phyloP scores from a whole-genome alignment of 2,797 vertebrate genomes.

The Pseudochaenichthys georgianus region DNA sequence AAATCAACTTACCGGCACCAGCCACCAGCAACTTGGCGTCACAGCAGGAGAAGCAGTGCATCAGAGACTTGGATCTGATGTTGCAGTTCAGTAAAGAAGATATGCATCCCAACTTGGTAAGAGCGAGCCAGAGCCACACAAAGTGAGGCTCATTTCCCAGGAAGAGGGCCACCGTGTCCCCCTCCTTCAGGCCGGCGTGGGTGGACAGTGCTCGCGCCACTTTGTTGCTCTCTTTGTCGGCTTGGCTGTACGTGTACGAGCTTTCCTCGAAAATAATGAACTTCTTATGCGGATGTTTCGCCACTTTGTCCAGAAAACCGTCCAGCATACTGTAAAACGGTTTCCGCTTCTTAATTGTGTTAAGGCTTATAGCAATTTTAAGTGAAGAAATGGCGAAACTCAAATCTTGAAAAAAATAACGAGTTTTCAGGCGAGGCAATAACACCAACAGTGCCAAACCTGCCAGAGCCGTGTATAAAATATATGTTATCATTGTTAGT shows the following conservation, averaged over 20 bases:
- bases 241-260: conserved; percentile 81
- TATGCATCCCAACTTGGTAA: conserved; percentile 88
- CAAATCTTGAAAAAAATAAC: conserved; percentile 69
- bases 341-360: conserved; percentile 12
- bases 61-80: conserved; percentile 85
- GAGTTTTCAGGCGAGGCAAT: conserved; percentile 58
- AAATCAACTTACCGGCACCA: conserved; percentile 81
- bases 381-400: conserved; percentile 7
- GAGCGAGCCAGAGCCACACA: conserved; percentile 87
- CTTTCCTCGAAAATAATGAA: conserved; percentile 82
- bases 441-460: conserved; percentile 50
- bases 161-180: conserved; percentile 88
- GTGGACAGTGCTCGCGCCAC: conserved; percentile 80
- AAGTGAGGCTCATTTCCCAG: conserved; percentile 86
- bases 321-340: conserved; percentile 81
- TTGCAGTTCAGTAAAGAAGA: conserved; percentile 88
- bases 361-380: accelerated
- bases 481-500: conserved; percentile 36
- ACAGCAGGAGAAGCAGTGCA: conserved; percentile 89
- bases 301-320: conserved; percentile 74
- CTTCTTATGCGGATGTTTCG: conserved; percentile 78
- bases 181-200: conserved; percentile 71
- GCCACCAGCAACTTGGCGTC: conserved; percentile 85
- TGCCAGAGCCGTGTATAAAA: conserved; percentile 46
- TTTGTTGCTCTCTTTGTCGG: conserved; percentile 85